Base-by-base conservation (phyloP, 1,140 invertebrate genomes). In the Aculops lycopersici region DNA sequence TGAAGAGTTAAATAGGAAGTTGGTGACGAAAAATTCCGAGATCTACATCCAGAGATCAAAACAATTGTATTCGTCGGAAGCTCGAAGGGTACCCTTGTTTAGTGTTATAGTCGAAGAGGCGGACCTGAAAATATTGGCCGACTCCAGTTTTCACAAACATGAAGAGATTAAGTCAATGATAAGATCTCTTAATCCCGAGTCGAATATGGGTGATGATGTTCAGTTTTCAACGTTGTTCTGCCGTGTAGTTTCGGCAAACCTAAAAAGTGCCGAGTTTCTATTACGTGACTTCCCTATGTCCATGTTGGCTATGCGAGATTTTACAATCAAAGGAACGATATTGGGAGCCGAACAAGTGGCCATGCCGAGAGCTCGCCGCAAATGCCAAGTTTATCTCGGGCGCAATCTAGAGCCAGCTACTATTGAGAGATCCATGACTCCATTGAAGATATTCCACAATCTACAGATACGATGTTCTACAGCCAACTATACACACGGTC, bases 361-460 rank as follows among this genome's bases (percentile, higher is more conserved):
- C 0, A 71, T 71, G 1, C 64, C 68, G 21, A 64, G 80, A 59
- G 70, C 72, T 72, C 55, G 17, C 20, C 46, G 62, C 45, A 50
- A 47, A 14, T 56, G 55, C 44, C 43, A 45, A 16, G 54, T 69
- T 4, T 57, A 64, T 37, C 52, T 66, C 3, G 58, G 57, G 14
- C 48, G 55, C 12, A 62, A 63, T 1, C 66, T 59, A 57, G 55
- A 53, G 3, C 51, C 56, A 41, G 52, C 54, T 41, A 48, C 44
- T 14, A 53, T 71, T 13, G 56, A 66, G 45, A 52, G 68, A 39
- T 79, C 76, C 49, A 83, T 97, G 74, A 79, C 80, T 15, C 68
- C 80, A 0, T 60, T 92, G 1, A 97, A 97, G 55, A 92, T 86
- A 59, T 97, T 88, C 57, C 83, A 95, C 55, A 88, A 97, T 58